Percentiles rank a stretch among this genome's conserved stretches.
phyloP scores from a whole-genome alignment of 2,113 vertebrate genomes.

The Synodontis membranacea region DNA sequence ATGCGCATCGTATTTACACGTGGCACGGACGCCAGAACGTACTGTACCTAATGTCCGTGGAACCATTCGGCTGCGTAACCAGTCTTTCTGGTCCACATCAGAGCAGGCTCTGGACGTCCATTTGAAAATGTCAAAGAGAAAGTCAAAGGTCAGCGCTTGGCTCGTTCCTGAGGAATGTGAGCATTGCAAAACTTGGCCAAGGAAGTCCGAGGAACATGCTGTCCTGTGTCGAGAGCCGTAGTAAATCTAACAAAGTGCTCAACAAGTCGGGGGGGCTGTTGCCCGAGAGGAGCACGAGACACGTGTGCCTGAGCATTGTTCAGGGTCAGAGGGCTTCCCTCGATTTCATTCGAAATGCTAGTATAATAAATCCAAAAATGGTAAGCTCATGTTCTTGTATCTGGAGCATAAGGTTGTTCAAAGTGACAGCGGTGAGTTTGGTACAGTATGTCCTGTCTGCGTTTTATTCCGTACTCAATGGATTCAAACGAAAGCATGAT shows the following conservation, averaged over 20 bases:
- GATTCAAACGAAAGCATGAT: not conserved
- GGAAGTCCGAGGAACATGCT: conserved; percentile 8
- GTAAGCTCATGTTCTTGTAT: not conserved
- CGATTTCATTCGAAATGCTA: not conserved
- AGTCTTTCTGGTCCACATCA: conserved; percentile 31
- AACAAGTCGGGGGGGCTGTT: conserved; percentile 43
- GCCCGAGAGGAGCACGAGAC: conserved; percentile 44
- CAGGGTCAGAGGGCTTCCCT: conserved; percentile 22
- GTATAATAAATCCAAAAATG: not conserved
- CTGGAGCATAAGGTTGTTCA: not conserved
- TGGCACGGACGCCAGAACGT: too few relatives aligned
- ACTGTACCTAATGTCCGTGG: not conserved
- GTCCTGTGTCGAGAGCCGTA: conserved; percentile 7
- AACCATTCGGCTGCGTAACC: not conserved
- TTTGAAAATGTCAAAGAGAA: conserved; percentile 4
- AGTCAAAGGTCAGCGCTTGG: conserved; percentile 15
- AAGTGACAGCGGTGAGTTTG: not conserved
- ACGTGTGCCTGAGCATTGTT: conserved; percentile 53
- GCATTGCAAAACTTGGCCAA: conserved; percentile 16
- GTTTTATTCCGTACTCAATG: not conserved
- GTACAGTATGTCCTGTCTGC: not conserved
- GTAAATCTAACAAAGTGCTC: conserved; percentile 25
- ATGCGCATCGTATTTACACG: not conserved
- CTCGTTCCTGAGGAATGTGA: conserved; percentile 26
- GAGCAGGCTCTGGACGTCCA: conserved; percentile 14